phyloP scores from a whole-genome alignment of 2,113 vertebrate genomes.

The Acanthochromis polyacanthus region DNA sequence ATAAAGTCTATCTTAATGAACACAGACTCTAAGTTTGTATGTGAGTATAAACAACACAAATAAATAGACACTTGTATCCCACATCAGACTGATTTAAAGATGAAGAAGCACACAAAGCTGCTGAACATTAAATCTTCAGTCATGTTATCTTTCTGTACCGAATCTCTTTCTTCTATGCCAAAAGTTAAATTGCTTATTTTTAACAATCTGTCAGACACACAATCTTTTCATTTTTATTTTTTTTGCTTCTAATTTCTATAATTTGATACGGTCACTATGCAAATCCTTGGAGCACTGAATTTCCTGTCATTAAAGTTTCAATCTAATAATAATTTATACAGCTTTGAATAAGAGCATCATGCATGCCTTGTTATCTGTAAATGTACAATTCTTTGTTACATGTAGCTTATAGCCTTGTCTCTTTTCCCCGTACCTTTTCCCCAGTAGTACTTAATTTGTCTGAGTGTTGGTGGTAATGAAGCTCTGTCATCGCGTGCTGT shows the following conservation, averaged over 20 bases:
- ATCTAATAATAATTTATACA: no score
- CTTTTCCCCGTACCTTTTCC: not conserved
- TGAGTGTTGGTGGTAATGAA: not conserved
- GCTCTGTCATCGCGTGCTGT: not conserved
- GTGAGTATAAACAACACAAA: not conserved
- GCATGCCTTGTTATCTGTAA: not conserved
- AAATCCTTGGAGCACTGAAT: not conserved
- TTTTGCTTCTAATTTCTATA: not conserved
- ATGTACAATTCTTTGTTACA: not conserved
- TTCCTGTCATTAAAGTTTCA: not conserved
- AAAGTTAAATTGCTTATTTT: slow-evolving; percentile 20
- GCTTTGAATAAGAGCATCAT: not conserved
- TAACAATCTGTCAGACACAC: not conserved
- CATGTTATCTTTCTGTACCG: not conserved
- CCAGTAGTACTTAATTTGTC: not conserved
- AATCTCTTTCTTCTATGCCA: not conserved
- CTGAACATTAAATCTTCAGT: slow-evolving; percentile 10
- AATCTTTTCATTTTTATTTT: not conserved
- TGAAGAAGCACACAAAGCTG: not conserved
- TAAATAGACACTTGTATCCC: not conserved
- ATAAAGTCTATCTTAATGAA: no score
- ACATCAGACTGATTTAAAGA: slow-evolving; percentile 5
- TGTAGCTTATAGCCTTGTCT: not conserved
- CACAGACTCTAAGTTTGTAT: not conserved
- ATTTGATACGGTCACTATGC: not conserved